A percentile compares a stretch with the other conserved stretches of the same genome.
These are phyloP conservation scores for Emberiza fucata DNA, from an alignment of 2,113 vertebrate species.

Conservation along the genomic window DNA sequence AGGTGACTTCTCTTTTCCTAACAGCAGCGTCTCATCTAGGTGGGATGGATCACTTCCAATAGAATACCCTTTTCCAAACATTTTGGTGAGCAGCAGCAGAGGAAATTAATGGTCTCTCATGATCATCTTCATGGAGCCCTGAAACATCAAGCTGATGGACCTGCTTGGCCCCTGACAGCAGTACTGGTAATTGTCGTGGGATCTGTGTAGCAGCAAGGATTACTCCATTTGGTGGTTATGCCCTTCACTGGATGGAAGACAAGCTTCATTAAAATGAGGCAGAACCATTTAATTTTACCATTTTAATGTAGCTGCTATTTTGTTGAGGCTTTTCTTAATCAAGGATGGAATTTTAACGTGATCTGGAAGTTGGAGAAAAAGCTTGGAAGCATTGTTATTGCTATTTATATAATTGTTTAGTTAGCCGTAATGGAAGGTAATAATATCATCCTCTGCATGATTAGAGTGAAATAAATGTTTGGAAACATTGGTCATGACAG, in stretches of 20 bases:
- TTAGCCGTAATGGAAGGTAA: constrained; percentile 66
- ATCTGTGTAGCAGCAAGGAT: background rate
- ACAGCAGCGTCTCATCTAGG: too few species aligned
- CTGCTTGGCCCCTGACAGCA: background rate
- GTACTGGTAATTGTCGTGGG: background rate
- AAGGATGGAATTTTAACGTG: constrained; percentile 63
- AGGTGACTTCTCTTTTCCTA: background rate
- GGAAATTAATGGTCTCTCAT: background rate
- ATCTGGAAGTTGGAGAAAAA: constrained; percentile 58
- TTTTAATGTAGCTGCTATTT: constrained; percentile 51
- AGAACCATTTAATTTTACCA: background rate
- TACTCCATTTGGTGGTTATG: background rate
- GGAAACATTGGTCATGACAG: constrained; percentile 39
- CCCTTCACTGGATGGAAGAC: background rate
- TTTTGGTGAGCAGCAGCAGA: background rate
- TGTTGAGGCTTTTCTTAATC: constrained; percentile 56
- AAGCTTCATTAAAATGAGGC: background rate
- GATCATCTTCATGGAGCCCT: background rate
- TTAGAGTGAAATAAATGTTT: constrained; percentile 61
- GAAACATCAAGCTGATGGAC: background rate
- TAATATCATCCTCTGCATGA: constrained; percentile 68
- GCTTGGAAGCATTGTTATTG: constrained; percentile 65
- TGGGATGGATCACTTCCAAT: background rate
- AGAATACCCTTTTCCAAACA: rapidly evolving
- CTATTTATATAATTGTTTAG: constrained; percentile 74